Base-by-base conservation (phyloP, 1,140 invertebrate species). In the Sesamia nonagrioides region DNA sequence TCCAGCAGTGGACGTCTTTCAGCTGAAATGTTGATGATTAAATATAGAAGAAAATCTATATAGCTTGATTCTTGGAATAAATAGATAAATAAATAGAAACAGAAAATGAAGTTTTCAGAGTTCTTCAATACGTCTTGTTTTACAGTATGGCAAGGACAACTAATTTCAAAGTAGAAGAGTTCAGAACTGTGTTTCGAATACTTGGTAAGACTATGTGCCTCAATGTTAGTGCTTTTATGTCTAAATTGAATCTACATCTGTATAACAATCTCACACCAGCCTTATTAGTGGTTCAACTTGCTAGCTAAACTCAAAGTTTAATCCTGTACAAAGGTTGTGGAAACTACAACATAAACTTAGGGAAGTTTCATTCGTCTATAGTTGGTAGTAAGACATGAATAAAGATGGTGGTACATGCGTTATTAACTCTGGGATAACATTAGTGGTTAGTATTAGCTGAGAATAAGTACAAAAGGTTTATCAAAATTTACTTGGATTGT, bases 371-470 rank as follows among this genome's bases (percentile, higher is more conserved):
- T 84, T 86, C 56, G 54, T 54, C n/a, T 66, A 40, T 77, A 77
- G 84, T 83, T 81, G 68, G 1, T 50, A n/a, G 15, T 7, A 78
- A 77, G 37, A 80, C 74, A 82, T 82, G 84, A 84, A 86, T 86
- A 83, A 6, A 17, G 8, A 74, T 76, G 81, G 54, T 56, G 54
- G 37, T 77, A 68, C 52, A 50, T 60, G 45, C 60, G 69, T 58
- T 89, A 84, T 92, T 91, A 91, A 85, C 78, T 82, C 80, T 79
- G 61, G 73, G 89, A 91, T 89, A 89, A 86, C 87, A 90, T 91
- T 84, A 86, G 88, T 87, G 88, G 89, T 91, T 86, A 82, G 40
- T 15, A 63, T 40, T 2, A n/a, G n/a, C n/a, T n/a, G n/a, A n/a
- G n/a, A n/a, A 8, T 63, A 63, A 40, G 40, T 63, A 37, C 17